Conservation (phyloP, 2,797 vertebrate species). For the Morus bassanus region DNA sequence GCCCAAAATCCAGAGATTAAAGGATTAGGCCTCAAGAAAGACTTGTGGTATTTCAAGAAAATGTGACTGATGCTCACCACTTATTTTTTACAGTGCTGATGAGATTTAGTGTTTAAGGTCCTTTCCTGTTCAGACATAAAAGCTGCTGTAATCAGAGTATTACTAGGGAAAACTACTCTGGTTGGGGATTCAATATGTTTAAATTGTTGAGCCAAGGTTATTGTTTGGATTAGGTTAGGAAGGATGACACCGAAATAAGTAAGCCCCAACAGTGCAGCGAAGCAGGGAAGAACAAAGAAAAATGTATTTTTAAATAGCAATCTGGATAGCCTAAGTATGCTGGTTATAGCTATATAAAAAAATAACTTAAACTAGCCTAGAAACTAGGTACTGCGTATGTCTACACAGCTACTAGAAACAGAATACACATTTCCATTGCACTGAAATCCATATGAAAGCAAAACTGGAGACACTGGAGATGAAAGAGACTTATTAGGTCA, state of each 20-base stretch:
- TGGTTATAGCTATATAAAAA: not conserved
- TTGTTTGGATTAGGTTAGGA: conserved; percentile 65
- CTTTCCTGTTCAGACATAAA: conserved; percentile 70
- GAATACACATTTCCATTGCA: not conserved
- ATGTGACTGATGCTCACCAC: conserved; percentile 71
- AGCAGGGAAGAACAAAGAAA: conserved; percentile 46
- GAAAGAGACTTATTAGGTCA: not conserved
- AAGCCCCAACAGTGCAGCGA: not conserved
- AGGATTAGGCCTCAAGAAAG: conserved; percentile 67
- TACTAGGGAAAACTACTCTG: conserved; percentile 62
- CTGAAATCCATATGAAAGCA: not conserved
- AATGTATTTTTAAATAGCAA: conserved; percentile 2
- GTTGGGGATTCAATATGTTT: conserved; percentile 61
- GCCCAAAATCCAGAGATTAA: conserved; percentile 72
- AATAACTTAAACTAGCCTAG: not conserved
- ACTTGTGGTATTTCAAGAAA: conserved; percentile 71
- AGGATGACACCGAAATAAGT: conserved; percentile 51
- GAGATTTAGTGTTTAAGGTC: conserved; percentile 73
- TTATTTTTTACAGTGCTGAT: conserved; percentile 71
- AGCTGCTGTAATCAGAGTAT: conserved; percentile 75
- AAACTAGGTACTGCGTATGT: not conserved
- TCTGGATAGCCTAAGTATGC: not conserved
- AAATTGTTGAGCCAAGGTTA: conserved; percentile 60
- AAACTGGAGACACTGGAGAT: not conserved
- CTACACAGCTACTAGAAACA: not conserved